Evolutionary conservation across 2,797 vertebrate species (phyloP).

Genomic region (Coilia nasus): DNA sequence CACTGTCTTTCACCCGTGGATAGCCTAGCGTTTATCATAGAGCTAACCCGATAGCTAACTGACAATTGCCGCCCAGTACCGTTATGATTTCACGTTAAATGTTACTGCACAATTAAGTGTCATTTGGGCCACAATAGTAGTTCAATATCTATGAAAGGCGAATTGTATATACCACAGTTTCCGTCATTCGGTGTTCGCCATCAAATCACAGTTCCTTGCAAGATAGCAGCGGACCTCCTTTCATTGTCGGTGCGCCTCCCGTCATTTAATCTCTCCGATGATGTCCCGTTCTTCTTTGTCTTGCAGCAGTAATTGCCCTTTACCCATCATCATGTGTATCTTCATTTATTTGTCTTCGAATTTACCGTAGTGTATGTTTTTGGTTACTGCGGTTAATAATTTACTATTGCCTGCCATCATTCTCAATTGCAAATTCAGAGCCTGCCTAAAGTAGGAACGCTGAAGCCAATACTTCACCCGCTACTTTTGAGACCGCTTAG

Average conservation of each 20-base stretch:
- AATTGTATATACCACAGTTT: background rate
- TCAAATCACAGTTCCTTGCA: constrained; percentile 10
- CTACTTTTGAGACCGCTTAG: constrained; percentile 1
- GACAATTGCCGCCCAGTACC: background rate
- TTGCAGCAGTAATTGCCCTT: constrained; percentile 27
- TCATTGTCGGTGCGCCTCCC: constrained; percentile 47
- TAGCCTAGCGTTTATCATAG: constrained; percentile 24
- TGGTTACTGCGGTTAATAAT: background rate
- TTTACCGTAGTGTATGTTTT: background rate
- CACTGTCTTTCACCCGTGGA: background rate
- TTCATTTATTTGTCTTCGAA: background rate
- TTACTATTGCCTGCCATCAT: background rate
- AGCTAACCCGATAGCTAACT: constrained; percentile 20
- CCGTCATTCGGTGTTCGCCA: background rate
- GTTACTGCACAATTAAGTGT: background rate
- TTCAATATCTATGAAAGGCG: background rate
- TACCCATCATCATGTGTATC: background rate
- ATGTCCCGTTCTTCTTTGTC: constrained; percentile 58
- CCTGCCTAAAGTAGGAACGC: background rate
- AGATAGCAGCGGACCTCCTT: constrained; percentile 25
- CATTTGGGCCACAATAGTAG: background rate
- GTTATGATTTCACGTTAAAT: background rate
- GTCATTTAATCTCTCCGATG: constrained; percentile 31
- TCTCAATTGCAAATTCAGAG: background rate
- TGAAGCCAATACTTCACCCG: background rate